Conservation (phyloP, 2,797 vertebrate genomes). For the Silurus aristotelis region DNA sequence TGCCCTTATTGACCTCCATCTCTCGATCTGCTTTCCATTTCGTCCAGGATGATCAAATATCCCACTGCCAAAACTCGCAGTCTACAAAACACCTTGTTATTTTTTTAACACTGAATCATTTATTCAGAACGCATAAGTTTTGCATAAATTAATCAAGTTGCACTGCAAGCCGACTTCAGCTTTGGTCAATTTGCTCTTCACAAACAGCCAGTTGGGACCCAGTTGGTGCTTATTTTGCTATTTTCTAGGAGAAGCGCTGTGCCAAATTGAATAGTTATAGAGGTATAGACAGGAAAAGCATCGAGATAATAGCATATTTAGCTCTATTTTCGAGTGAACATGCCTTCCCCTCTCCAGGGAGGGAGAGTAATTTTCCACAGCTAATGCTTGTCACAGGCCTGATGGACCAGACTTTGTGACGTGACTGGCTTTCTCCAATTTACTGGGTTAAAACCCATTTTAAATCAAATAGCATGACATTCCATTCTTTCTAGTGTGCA, state of each 20-base stretch:
- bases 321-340: slow-evolving; percentile 47
- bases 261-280: slow-evolving; percentile 46
- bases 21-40: neutral
- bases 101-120: slow-evolving; percentile 44
- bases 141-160: slow-evolving; percentile 56
- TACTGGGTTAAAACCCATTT: slow-evolving; percentile 43
- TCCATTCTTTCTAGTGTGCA: slow-evolving; percentile 47
- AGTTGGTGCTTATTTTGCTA: slow-evolving; percentile 32
- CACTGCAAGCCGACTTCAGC: slow-evolving; percentile 44
- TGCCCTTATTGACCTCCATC: slow-evolving; percentile 16
- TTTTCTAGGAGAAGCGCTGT: slow-evolving; percentile 35
- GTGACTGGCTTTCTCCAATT: slow-evolving; percentile 47
- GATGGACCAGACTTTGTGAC: slow-evolving; percentile 44
- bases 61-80: slow-evolving; percentile 34
- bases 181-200: slow-evolving; percentile 32
- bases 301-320: slow-evolving; percentile 52
- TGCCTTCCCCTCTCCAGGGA: slow-evolving; percentile 44
- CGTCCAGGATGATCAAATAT: slow-evolving; percentile 23
- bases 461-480: slow-evolving; percentile 55
- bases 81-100: slow-evolving; percentile 40
- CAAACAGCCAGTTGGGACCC: slow-evolving; percentile 23
- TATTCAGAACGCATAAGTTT: slow-evolving; percentile 47
- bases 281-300: slow-evolving; percentile 46
- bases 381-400: slow-evolving; percentile 50
- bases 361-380: slow-evolving; percentile 54